Evolutionary conservation across 2,113 vertebrate species (phyloP), one percentile per base, ranked within the genome.

Genomic region (Rhineura floridana): DNA sequence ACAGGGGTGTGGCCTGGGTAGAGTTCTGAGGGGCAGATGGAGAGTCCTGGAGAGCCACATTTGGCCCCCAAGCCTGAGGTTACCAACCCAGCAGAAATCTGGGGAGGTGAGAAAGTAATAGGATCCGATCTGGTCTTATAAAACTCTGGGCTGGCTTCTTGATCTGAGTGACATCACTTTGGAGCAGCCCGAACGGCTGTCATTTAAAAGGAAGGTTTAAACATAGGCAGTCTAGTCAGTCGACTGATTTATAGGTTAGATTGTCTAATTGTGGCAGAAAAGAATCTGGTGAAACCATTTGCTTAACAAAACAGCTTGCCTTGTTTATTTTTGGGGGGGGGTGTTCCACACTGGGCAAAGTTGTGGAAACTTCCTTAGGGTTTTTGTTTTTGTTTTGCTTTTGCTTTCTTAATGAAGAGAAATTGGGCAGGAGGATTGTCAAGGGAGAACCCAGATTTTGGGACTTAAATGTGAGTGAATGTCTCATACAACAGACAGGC

Each of bases 331-430:
- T 46, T 55, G 42, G 80, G 4, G n/a, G n/a, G n/a, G n/a, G n/a
- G n/a, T n/a, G 86, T 91, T 90, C 12, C 17, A 88, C 85, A 70
- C 55, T 94, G 67, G 77, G n/a, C 77, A 46, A 48, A 72, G 79
- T 83, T 28, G 73, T 2, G 30, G 0, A 2, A 89, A 1, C 73
- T 91, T 90, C 77, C 17, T 50, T 69, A n/a, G 83, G 91, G 28
- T 2, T 33, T 11, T 46, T 70, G n/a, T n/a, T n/a, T n/a, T n/a
- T n/a, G n/a, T n/a, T n/a, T n/a, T n/a, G n/a, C n/a, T n/a, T n/a
- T n/a, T n/a, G n/a, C n/a, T n/a, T n/a, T n/a, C n/a, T n/a, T 6
- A 46, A 87, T 36, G 69, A 50, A 82, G 62, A 76, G 36, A 69
- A n/a, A 87, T 52, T 48, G 6, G 21, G 72, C 76, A 85, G 39